phyloP scores from a whole-genome alignment of 2,797 vertebrate species.

The Graptemys geographica region DNA sequence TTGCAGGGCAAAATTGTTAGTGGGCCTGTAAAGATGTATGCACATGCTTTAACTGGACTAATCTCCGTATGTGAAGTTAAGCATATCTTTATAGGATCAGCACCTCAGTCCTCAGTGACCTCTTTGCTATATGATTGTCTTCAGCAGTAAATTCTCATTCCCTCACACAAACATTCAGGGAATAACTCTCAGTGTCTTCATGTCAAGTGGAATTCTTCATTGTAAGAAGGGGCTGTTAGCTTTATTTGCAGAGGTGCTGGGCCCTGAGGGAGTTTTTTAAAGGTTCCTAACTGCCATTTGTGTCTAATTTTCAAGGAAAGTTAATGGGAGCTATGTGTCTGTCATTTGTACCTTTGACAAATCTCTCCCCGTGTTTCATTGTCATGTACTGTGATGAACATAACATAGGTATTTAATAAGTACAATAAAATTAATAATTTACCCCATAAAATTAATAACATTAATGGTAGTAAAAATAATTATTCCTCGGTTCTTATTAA shows the following conservation, averaged over 20 bases:
- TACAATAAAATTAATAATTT: background rate
- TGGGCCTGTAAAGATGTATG: background rate
- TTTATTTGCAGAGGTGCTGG: background rate
- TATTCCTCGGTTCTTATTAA: background rate
- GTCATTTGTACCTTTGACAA: background rate
- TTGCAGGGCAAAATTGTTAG: constrained; percentile 2
- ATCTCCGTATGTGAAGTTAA: background rate
- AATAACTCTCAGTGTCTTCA: background rate
- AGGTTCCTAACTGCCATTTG: background rate
- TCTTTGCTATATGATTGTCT: background rate
- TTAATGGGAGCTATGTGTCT: background rate
- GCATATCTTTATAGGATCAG: background rate
- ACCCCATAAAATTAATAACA: background rate
- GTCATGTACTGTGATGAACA: background rate
- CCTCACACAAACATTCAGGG: background rate
- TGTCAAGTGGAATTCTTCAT: background rate
- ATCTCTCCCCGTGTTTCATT: background rate
- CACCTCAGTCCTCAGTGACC: background rate
- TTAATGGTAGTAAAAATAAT: constrained; percentile 15
- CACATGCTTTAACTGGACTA: background rate
- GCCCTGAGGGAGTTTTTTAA: background rate
- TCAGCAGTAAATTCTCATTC: background rate
- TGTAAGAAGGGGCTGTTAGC: background rate
- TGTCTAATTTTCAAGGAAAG: background rate
- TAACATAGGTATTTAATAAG: background rate